Evolutionary conservation across 2,113 vertebrate genomes (phyloP).

Genomic region (Mesocricetus auratus): DNA sequence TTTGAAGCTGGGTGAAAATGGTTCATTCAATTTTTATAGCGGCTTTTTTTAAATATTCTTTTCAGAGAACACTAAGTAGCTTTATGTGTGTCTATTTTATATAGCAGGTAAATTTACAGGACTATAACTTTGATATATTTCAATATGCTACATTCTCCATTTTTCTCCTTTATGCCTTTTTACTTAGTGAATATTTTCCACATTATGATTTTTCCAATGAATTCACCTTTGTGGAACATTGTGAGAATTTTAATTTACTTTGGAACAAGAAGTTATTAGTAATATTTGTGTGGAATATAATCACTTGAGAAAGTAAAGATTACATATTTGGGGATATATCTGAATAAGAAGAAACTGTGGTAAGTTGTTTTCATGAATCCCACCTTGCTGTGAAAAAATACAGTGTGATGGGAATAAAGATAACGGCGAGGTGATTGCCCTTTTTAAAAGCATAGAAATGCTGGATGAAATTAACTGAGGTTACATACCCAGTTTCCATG

Average conservation of each 20-base stretch:
- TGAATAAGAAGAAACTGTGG: not conserved
- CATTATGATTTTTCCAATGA: not conserved
- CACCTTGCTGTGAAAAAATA: not conserved
- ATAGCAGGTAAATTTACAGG: not conserved
- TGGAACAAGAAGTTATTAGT: not conserved
- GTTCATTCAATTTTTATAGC: constrained; percentile 3
- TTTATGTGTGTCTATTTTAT: not conserved
- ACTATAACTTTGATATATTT: not conserved
- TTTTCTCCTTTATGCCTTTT: not conserved
- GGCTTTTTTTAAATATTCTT: constrained; percentile 28
- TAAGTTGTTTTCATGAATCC: not conserved
- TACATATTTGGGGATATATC: not conserved
- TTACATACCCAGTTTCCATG: not conserved
- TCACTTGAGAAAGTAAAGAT: too few species aligned
- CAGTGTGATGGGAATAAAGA: not conserved
- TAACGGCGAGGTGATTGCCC: not conserved
- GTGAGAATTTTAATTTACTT: not conserved
- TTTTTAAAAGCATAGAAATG: not conserved
- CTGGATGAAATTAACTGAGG: not conserved
- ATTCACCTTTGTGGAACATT: not conserved
- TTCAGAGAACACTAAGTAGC: not conserved
- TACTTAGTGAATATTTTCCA: not conserved
- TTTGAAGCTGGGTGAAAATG: not conserved
- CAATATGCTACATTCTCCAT: not conserved
- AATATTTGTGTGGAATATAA: not conserved